Base-by-base conservation (phyloP, 2,113 vertebrate species). In the Orycteropus afer region DNA sequence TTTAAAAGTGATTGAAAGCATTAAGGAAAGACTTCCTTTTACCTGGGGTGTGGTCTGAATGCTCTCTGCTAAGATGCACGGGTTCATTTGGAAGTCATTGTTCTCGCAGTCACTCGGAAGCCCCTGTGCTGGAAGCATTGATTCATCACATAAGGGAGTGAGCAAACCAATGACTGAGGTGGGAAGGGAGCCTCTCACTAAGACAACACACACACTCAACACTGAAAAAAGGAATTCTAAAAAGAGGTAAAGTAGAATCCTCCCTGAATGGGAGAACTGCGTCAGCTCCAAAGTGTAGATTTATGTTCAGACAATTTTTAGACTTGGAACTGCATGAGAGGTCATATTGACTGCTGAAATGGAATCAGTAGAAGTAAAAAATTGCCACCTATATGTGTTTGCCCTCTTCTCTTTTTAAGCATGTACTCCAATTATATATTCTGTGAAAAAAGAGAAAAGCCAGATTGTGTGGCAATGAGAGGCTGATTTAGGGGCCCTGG, bases 21-120 rank as follows among this genome's bases (percentile, higher is more conserved):
- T 95, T 77, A 96, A 96, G 95, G 96, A 93, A 97, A 97, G 96
- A 57, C 96, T 87, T 92, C 92, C 71, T 91, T 97, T 97, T 97
- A 97, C 97, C 97, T 97, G 96, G 91, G 96, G 86, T 97, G 93
- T 89, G 91, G 96, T 96, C 97, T 96, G 96, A 96, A 77, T 3
- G 94, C 89, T 97, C 94, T 95, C 97, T 86, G 97, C 93, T 93
- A 97, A 71, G 96, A 95, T 34, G 94, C 95, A 83, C 80, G 92
- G 96, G 96, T 92, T 97, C 97, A 97, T 96, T 95, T 96, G 97
- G 96, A 96, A 93, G 96, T 92, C 49, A 96, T 86, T 96, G 95
- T 92, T 83, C 92, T 53, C 47, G 96, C 83, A 95, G 96, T 57
- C 96, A 59, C 97, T 97, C 82, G 8, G 97, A 94, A 95, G 95